A percentile compares a stretch with the other conserved stretches of the same genome.
Conservation (phyloP, 1,140 invertebrate species). For the Tetramorium parvispinum region DNA sequence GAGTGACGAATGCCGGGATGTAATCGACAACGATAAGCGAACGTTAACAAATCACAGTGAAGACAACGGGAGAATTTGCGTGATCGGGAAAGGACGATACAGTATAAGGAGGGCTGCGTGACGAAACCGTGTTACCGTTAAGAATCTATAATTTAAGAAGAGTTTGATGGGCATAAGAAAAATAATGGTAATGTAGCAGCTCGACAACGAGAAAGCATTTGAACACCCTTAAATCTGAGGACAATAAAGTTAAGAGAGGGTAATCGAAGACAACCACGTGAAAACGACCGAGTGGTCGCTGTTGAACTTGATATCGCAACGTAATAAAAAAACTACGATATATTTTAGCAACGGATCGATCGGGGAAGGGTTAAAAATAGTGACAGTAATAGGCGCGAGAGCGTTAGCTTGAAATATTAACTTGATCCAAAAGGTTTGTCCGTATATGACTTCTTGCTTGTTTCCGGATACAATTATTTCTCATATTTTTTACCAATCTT, state of each 20-base stretch:
- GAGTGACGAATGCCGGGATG: slow-evolving; percentile 33
- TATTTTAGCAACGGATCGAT: slow-evolving; percentile 32
- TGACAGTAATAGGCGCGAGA: background rate
- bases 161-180: background rate
- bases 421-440: background rate
- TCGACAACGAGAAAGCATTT: background rate
- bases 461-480: background rate
- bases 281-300: slow-evolving; percentile 11
- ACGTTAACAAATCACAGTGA: slow-evolving; percentile 38
- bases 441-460: background rate
- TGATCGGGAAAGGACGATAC: background rate
- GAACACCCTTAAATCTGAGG: background rate
- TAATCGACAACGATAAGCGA: slow-evolving; percentile 22
- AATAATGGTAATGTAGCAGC: slow-evolving; percentile 5
- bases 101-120: background rate
- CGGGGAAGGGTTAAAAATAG: background rate
- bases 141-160: background rate
- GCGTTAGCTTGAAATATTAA: background rate
- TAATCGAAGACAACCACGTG: slow-evolving; percentile 35
- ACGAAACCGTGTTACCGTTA: background rate
- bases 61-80: slow-evolving; percentile 24
- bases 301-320: slow-evolving; percentile 26
- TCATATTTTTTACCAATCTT: background rate
- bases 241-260: slow-evolving; percentile 10
- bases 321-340: slow-evolving; percentile 29